Evolutionary conservation across 2,888 invertebrate species (phyloP), one percentile per base, ranked within the genome.

Genomic region (Heliconius ismenius): DNA sequence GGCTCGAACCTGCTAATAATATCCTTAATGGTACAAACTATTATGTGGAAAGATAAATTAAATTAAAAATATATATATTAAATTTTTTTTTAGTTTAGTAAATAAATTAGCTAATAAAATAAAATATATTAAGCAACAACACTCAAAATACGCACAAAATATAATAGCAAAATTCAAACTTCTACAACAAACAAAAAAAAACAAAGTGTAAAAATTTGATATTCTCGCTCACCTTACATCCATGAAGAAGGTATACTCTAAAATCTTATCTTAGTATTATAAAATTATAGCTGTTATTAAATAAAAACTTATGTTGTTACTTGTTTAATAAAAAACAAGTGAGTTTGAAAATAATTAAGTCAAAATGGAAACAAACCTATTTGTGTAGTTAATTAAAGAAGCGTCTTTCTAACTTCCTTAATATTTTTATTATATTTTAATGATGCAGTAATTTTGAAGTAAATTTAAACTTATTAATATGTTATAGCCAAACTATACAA

Each of bases 381-480:
- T 11, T 4, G 11, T 60, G 11, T 18, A 24, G 2, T 60, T 28
- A 28, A 28, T 28, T 28, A n/a, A n/a, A n/a, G n/a, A n/a, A n/a
- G n/a, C n/a, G n/a, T n/a, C n/a, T n/a, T n/a, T n/a, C n/a, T n/a
- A n/a, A n/a, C n/a, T 58, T 49, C 18, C 18, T 49, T 18, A 49
- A 49, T 58, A n/a, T 11, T 58, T 58, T 58, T 58, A n/a, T 49
- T 21, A n/a, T 58, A n/a, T 58, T 58, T 58, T n/a, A 11, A 10
- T 58, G 58, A 76, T 79, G 79, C 78, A 78, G 78, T 78, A 73
- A 79, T 79, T 78, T 79, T 76, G 72, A 70, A 74, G 39, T 63
- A 63, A 24, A 64, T 75, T 64, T 60, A 4, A 32, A 74, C 62
- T 69, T 39, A 43, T 28, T 43, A 11, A 24, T 60, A 58, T 60